Percentiles rank a stretch among this genome's conserved stretches.
Conservation (phyloP, 2,113 vertebrate species). For the Microcebus tavaratra region DNA sequence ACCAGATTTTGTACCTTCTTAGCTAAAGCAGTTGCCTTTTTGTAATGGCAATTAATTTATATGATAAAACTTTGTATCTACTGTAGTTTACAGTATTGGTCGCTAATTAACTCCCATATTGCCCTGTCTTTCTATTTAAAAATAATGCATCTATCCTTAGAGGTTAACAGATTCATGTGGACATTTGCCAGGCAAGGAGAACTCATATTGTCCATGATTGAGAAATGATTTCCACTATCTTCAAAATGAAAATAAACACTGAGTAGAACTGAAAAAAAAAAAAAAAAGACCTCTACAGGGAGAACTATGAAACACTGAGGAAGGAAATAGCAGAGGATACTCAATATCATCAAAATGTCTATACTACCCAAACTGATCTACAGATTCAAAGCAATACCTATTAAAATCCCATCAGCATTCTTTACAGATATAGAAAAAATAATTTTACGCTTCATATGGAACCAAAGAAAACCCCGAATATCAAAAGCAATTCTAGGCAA, state of each 20-base stretch:
- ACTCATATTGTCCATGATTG: constrained; percentile 83
- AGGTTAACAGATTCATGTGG: constrained; percentile 78
- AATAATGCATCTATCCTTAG: constrained; percentile 79
- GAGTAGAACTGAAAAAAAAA: constrained; percentile 68
- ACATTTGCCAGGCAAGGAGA: constrained; percentile 78
- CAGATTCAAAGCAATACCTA: no score
- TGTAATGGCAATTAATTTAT: constrained; percentile 89
- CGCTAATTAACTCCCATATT: constrained; percentile 82
- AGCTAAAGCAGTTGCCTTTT: constrained; percentile 88
- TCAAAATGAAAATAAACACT: constrained; percentile 85
- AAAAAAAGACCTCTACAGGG: no score
- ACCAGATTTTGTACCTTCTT: constrained; percentile 87
- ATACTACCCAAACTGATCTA: no score
- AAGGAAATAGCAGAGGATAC: no score
- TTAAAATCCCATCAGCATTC: no score
- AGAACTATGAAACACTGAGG: no score
- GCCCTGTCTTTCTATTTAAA: constrained; percentile 86
- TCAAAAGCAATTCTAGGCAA: no score
- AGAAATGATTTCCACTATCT: constrained; percentile 84
- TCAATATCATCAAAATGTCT: no score
- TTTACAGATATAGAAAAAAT: no score
- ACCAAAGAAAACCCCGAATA: no score
- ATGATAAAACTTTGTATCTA: constrained; percentile 86
- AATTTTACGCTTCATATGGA: no score
- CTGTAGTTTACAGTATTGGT: constrained; percentile 81